A percentile compares a stretch with the other conserved stretches of the same genome.
Conservation (phyloP, 2,797 vertebrate species). For the Paramormyrops hopkinsi region DNA sequence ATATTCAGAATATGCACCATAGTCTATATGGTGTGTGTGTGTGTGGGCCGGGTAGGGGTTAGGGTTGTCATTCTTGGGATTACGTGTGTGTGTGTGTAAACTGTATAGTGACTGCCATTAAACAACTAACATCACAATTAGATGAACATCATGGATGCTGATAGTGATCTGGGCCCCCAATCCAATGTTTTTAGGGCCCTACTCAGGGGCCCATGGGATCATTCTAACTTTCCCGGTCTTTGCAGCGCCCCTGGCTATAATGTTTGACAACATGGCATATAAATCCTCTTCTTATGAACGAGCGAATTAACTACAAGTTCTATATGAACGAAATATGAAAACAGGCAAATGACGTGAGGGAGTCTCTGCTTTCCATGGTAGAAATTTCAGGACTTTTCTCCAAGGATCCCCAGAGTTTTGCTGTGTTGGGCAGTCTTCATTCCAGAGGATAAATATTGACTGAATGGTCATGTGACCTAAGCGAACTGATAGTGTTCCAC, state of each 20-base stretch:
- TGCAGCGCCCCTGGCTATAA: background rate
- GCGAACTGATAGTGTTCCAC: background rate
- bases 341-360: background rate
- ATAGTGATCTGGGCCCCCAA: background rate
- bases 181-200: background rate
- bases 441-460: background rate
- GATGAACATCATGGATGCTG: background rate
- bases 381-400: background rate
- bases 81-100: background rate
- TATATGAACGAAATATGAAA: background rate
- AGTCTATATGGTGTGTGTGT: background rate
- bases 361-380: background rate
- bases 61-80: background rate
- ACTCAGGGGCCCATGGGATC: background rate
- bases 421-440: background rate
- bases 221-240: background rate
- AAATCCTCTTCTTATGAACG: background rate
- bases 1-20: background rate
- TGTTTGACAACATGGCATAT: background rate
- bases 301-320: background rate
- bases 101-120: background rate
- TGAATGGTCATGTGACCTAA: background rate
- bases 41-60: too few species aligned
- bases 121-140: background rate
- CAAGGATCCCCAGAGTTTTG: background rate